These are phyloP conservation scores for Philopedon plagiatum DNA, from an alignment of 2,888 invertebrate species.

Conservation along the genomic window DNA sequence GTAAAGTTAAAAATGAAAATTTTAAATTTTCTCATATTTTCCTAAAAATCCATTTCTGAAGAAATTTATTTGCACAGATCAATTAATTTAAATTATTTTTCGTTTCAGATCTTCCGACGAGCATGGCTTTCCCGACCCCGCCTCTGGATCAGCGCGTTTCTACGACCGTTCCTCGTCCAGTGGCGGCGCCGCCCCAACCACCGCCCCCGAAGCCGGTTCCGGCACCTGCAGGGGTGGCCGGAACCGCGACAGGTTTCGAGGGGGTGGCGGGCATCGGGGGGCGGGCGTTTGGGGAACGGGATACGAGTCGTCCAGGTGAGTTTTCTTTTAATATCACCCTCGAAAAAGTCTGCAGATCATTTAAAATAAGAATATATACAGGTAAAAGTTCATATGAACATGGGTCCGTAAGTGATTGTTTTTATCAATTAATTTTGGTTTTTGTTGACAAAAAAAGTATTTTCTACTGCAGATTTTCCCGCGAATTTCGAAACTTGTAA, in stretches of 20 bases:
- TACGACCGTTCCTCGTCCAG: constrained; percentile 68
- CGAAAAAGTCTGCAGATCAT: too few relatives aligned
- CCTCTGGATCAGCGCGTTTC: constrained; percentile 69
- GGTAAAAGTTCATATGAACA: too few relatives aligned
- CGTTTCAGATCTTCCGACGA: constrained; percentile 70
- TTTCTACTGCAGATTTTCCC: too few relatives aligned
- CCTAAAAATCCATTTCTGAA: neutral
- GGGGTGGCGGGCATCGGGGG: constrained; percentile 46
- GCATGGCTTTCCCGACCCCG: constrained; percentile 63
- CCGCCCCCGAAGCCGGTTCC: constrained; percentile 46
- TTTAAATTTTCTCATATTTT: too few relatives aligned
- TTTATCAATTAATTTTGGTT: too few relatives aligned
- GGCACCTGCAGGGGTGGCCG: constrained; percentile 49
- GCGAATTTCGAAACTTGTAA: too few relatives aligned
- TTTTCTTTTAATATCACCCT: neutral
- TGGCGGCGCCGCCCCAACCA: constrained; percentile 45
- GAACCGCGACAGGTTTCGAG: constrained; percentile 51
- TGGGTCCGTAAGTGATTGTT: too few relatives aligned
- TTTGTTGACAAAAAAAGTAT: too few relatives aligned
- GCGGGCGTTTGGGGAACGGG: constrained; percentile 44
- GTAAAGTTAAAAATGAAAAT: too few relatives aligned
- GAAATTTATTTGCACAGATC: neutral
- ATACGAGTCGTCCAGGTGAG: constrained; percentile 51
- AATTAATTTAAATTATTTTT: neutral
- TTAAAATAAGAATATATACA: too few relatives aligned